Percentiles rank a stretch among this genome's conserved stretches.
phyloP scores from a whole-genome alignment of 2,888 invertebrate genomes.

The Harpalus rufipes region DNA sequence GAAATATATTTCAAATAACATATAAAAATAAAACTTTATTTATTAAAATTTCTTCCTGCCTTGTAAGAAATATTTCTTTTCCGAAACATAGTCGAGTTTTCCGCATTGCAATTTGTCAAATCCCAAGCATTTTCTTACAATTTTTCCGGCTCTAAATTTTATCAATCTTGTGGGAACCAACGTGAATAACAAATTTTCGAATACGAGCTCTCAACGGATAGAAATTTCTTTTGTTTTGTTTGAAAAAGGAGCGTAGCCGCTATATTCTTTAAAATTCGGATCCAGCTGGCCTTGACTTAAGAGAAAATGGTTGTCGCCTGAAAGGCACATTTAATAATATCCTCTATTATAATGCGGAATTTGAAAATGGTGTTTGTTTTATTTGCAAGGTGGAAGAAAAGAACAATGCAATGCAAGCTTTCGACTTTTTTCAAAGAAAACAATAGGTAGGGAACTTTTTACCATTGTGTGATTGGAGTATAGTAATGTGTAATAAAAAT shows the following conservation, averaged over 20 bases:
- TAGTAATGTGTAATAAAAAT: neutral
- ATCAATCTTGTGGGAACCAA: slow-evolving; percentile 13
- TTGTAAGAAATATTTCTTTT: neutral
- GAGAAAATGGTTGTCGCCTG: slow-evolving; percentile 68
- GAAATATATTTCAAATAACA: no score
- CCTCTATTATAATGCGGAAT: slow-evolving; percentile 34
- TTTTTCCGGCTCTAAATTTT: slow-evolving; percentile 31
- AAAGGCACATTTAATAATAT: slow-evolving; percentile 37
- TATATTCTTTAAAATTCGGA: neutral
- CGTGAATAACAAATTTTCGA: slow-evolving; percentile 32
- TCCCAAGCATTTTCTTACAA: slow-evolving; percentile 25
- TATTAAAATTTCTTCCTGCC: neutral
- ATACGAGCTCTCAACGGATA: neutral
- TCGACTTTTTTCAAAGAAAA: neutral
- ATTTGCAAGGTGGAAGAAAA: slow-evolving; percentile 19
- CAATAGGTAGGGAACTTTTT: neutral
- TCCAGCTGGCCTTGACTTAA: neutral
- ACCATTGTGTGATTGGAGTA: neutral
- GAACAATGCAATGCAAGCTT: slow-evolving; percentile 10
- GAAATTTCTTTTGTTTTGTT: slow-evolving; percentile 17
- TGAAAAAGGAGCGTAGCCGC: slow-evolving; percentile 1
- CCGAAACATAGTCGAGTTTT: neutral
- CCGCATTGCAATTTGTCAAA: slow-evolving; percentile 27
- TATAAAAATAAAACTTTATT: neutral
- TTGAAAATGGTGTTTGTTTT: slow-evolving; percentile 21